Evolutionary conservation across 1,140 invertebrate genomes (phyloP), one percentile per base, ranked within the genome.

Genomic region (Drosophila takahashii): DNA sequence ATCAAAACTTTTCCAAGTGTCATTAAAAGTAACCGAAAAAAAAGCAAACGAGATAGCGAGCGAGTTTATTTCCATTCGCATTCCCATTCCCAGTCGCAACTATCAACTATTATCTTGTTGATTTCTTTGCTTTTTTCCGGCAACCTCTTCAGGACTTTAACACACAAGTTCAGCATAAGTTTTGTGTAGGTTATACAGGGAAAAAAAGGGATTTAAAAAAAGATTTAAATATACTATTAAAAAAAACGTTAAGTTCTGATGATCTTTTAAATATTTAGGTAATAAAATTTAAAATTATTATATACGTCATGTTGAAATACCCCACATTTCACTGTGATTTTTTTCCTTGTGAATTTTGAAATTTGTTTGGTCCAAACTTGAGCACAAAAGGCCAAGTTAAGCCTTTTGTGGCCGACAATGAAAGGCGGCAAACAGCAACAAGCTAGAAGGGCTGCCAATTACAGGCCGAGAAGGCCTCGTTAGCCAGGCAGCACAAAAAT

Each of bases 1-100:
- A 77, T 80, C 71, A 83, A 84, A 89, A 89, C 77, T 89, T 89
- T 72, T n/a, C 45, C 84, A 89, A 89, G 84, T 89, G 86, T 89
- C 84, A 84, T 89, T 89, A 89, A 87, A 89, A 89, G 71, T 89
- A 79, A 70, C 64, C 79, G 67, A 81, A 77, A 72, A 77, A 72
- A 59, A 53, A 52, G 44, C 45, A 52, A 52, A 50, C 50, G 32
- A 56, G 50, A 48, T 50, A 61, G 29, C n/a, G 42, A 75, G 53
- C 53, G 51, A 71, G 65, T 78, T 72, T 79, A 72, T 73, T 78
- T 72, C 47, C 66, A 61, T 62, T 80, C 48, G 26, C 54, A 61
- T 56, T 80, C 48, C 18, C 54, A 51, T 54, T 65, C 36, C 37
- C 32, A 48, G 41, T 51, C 34, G 13, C 69, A 47, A 76, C 41